These are phyloP conservation scores for Tautogolabrus adspersus DNA, from an alignment of 2,113 vertebrate species.

Conservation along the genomic window DNA sequence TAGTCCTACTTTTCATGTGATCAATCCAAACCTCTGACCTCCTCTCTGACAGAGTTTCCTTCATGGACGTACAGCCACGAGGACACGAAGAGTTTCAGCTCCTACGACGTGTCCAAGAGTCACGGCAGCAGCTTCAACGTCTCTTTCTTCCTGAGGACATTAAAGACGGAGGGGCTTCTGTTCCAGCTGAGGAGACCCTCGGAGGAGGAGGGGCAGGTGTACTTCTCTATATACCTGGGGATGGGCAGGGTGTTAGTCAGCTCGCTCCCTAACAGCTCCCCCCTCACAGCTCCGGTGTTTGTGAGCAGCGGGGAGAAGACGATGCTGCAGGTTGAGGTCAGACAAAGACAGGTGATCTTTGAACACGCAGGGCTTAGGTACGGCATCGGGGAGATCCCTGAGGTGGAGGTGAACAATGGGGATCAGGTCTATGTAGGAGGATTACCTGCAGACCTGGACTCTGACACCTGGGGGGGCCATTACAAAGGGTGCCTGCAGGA, in stretches of 20 bases:
- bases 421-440: conserved; percentile 86
- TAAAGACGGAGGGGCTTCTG: conserved; percentile 85
- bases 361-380: conserved; percentile 66
- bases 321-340: conserved; percentile 84
- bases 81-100: conserved; percentile 83
- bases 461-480: conserved; percentile 85
- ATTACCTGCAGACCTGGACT: conserved; percentile 55
- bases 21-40: neutral
- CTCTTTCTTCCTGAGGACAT: conserved; percentile 90
- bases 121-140: conserved; percentile 85
- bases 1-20: too few species aligned
- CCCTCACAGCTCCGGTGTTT: conserved; percentile 72
- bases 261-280: neutral
- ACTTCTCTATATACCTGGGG: conserved; percentile 86
- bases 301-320: conserved; percentile 85
- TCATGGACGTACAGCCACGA: conserved; percentile 90
- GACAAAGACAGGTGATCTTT: conserved; percentile 69
- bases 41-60: conserved; percentile 81
- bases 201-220: conserved; percentile 37
- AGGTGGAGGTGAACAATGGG: conserved; percentile 67
- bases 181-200: conserved; percentile 83
- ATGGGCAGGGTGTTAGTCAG: conserved; percentile 82
- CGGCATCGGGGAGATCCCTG: conserved; percentile 77
- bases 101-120: conserved; percentile 75
- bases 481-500: conserved; percentile 97